These are phyloP conservation scores for Eubucco bourcierii DNA, from an alignment of 2,113 vertebrate genomes.

Conservation along the genomic window DNA sequence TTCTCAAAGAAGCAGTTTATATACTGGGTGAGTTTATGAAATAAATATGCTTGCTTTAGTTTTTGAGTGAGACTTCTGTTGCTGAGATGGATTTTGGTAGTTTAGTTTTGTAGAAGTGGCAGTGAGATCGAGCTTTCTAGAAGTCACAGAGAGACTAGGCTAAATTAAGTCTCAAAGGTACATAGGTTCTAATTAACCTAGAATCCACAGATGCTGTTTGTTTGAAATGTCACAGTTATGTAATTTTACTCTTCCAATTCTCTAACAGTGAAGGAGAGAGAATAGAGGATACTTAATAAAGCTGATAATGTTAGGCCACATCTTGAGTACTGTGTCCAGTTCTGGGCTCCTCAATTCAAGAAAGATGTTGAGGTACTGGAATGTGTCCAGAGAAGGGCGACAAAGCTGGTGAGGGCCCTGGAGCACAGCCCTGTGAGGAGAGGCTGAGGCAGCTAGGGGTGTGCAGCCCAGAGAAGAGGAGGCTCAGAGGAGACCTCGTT, in stretches of 20 bases:
- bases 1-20: neutral
- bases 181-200: neutral
- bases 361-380: too few relatives aligned
- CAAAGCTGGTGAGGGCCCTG: too few relatives aligned
- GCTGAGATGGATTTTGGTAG: neutral
- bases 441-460: too few relatives aligned
- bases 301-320: neutral
- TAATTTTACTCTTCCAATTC: neutral
- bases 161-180: neutral
- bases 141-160: neutral
- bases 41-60: neutral
- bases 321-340: too few relatives aligned
- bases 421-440: too few relatives aligned
- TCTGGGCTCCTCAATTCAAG: too few relatives aligned
- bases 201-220: neutral
- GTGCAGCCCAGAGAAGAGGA: too few relatives aligned
- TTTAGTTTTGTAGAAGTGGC: neutral
- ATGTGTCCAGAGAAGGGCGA: too few relatives aligned
- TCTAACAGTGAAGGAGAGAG: neutral
- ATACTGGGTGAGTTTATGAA: neutral
- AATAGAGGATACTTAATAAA: neutral
- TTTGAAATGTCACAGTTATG: neutral
- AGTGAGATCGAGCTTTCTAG: neutral
- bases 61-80: neutral
- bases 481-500: too few relatives aligned